Conservation (phyloP, 2,113 vertebrate genomes). For the Leptodactylus fuscus region DNA sequence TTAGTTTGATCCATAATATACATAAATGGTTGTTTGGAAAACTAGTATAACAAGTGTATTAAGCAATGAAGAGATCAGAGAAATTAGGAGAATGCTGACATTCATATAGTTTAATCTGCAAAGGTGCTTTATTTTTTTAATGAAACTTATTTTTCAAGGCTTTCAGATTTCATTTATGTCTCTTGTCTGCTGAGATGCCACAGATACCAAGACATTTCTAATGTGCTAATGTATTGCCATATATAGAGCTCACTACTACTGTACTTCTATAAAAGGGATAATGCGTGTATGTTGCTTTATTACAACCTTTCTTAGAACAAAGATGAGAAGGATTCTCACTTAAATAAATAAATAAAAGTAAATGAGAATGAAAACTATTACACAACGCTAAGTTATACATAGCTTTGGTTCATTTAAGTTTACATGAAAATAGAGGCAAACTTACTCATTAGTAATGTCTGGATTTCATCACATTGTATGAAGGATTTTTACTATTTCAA, state of each 20-base stretch:
- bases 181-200: slow-evolving; percentile 30
- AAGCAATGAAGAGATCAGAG: neutral
- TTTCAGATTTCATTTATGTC: slow-evolving; percentile 9
- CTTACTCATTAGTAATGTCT: neutral
- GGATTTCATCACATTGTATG: neutral
- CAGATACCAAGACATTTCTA: slow-evolving; percentile 37
- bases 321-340: neutral
- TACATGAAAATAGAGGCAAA: neutral
- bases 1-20: neutral
- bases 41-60: neutral
- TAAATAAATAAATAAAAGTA: neutral
- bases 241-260: slow-evolving; percentile 35
- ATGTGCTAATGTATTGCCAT: slow-evolving; percentile 43
- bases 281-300: slow-evolving; percentile 24
- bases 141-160: neutral
- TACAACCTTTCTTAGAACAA: slow-evolving; percentile 2
- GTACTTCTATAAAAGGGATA: slow-evolving; percentile 42
- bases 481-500: neutral
- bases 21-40: neutral
- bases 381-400: neutral
- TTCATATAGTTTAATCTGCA: neutral
- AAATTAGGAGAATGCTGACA: neutral
- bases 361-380: neutral
- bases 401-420: neutral
- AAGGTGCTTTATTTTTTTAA: neutral